Base-by-base conservation (phyloP, 2,888 invertebrate genomes). In the Panopea generosa region DNA sequence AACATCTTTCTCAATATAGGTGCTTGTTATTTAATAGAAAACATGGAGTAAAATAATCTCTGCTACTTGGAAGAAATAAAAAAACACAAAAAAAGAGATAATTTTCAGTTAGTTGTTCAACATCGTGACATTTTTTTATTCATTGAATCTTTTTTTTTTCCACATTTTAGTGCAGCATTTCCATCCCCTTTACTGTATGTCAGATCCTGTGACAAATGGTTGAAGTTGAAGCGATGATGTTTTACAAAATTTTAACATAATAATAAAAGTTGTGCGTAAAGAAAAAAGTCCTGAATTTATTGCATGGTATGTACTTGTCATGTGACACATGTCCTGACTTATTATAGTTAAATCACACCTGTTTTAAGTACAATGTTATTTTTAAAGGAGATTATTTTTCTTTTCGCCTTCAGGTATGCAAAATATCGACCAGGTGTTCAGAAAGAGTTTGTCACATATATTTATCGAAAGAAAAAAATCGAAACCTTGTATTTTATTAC, bases 301-400 rank as follows among this genome's bases (percentile, higher is more conserved):
- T 33, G 33, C 33, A n/a, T 33, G 33, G 33, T 33, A 33, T 11
- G 11, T 33, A 33, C 33, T 33, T 33, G 33, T 33, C 33, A 33
- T 33, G 4, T 33, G 33, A 33, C 4, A 11, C 33, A n/a, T n/a
- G n/a, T n/a, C n/a, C n/a, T n/a, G n/a, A n/a, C n/a, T n/a, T n/a
- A n/a, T n/a, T n/a, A n/a, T n/a, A n/a, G n/a, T n/a, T n/a, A 11
- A 49, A n/a, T 40, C 70, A 70, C 70, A 70, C 70, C 70, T 70
- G 70, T 70, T 55, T 20, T 20, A 50, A 33, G 27, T 63, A 57
- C 57, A 33, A 59, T 63, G 63, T 70, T 40, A 33, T 6, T 38
- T 56, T 56, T 56, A 56, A 38, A 29, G 56, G 33, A 40, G 62
- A 63, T 70, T 63, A 70, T 62, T 70, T 63, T 53, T 18, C 16